phyloP scores from a whole-genome alignment of 1,140 invertebrate genomes.

The Arion vulgaris region DNA sequence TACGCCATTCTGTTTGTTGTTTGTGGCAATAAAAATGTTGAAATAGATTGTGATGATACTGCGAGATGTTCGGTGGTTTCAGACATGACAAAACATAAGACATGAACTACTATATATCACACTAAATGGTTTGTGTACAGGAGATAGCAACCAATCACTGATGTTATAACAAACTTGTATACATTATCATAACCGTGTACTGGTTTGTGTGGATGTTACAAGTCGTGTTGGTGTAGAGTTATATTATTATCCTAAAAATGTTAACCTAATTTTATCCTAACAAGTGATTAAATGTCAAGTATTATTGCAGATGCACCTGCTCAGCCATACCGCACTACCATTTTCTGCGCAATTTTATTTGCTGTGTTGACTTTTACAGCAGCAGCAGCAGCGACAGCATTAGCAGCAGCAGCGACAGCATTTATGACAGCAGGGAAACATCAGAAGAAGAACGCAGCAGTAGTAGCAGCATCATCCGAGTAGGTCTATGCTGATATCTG shows the following conservation, averaged over 20 bases:
- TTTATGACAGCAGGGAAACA: constrained; percentile 8
- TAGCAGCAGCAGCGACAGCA: constrained; percentile 26
- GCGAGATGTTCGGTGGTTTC: too few species aligned
- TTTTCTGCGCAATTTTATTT: neutral
- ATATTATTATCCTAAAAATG: neutral
- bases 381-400: constrained; percentile 4
- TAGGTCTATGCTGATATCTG: too few species aligned
- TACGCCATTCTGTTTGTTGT: too few species aligned
- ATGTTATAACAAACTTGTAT: neutral
- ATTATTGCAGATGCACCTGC: neutral
- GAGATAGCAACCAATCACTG: neutral
- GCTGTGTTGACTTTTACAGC: neutral
- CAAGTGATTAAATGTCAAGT: neutral
- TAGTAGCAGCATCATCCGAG: too few species aligned
- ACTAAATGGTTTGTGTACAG: too few species aligned
- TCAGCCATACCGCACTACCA: neutral
- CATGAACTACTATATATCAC: neutral
- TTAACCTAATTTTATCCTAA: too few species aligned
- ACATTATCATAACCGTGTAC: neutral
- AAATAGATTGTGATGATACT: too few species aligned
- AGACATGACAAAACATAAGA: too few species aligned
- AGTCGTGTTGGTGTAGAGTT: too few species aligned
- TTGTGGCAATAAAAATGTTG: too few species aligned
- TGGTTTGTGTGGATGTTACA: neutral
- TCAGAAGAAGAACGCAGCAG: constrained; percentile 9